Evolutionary conservation across 2,888 invertebrate genomes (phyloP).

Genomic region (Erebia aethiops): DNA sequence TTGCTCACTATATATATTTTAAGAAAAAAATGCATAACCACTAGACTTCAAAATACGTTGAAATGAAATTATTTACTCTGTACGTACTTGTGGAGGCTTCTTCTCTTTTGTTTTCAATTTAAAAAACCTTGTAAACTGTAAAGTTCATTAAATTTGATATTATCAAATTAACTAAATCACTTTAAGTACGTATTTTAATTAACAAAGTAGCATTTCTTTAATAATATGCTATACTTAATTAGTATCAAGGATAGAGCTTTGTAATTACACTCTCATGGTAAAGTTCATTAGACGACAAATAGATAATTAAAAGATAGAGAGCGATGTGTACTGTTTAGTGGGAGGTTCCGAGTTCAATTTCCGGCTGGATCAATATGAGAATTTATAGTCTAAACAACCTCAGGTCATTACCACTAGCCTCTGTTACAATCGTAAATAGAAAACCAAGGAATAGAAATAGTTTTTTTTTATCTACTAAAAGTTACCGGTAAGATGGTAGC

Average conservation of each 20-base stretch:
- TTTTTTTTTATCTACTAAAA: no score
- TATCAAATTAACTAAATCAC: neutral
- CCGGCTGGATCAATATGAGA: neutral
- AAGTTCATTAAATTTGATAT: neutral
- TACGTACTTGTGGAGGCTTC: no score
- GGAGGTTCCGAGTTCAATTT: neutral
- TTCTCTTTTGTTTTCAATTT: no score
- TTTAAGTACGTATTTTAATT: neutral
- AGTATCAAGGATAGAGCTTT: neutral
- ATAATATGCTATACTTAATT: neutral
- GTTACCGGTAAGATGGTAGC: no score
- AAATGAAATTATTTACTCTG: no score
- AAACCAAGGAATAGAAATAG: no score
- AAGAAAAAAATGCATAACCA: no score
- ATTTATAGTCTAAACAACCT: neutral
- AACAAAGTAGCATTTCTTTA: neutral
- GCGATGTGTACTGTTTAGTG: neutral
- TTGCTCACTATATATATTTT: no score
- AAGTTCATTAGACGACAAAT: neutral
- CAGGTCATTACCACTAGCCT: no score
- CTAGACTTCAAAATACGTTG: no score
- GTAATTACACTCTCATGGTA: neutral
- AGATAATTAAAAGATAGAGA: neutral
- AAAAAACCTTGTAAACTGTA: neutral
- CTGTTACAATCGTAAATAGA: no score